Base-by-base conservation (phyloP, 2,113 vertebrate genomes). In the Neodontobutis hainanensis region DNA sequence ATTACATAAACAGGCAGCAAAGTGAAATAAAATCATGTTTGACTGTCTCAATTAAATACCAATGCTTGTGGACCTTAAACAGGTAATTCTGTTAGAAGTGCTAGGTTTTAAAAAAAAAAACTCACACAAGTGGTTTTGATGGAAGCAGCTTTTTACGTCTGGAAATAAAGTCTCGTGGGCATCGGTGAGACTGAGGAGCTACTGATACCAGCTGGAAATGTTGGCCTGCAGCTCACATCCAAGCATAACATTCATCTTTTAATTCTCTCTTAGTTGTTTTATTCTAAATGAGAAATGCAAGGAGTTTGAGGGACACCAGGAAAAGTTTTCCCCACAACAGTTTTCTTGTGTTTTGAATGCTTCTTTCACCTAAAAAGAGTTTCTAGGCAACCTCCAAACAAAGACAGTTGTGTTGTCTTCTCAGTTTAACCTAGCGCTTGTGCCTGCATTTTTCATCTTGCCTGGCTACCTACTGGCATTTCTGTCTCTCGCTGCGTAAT, bases 331-430 rank as follows among this genome's bases (percentile, higher is more conserved):
- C 35, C 50, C 58, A 43, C 8, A 32, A 55, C 11, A n/a, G 60
- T 68, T 51, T 68, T 73, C 77, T 59, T 52, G 65, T 35, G 15
- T 80, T 79, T 76, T 52, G 65, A 61, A 72, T 52, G 50, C 27
- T 75, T 12, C 43, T 42, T 68, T 77, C 43, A 42, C 45, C 40
- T 38, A 59, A 62, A 59, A 44, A 74, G 14, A 35, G 80, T 81
- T 80, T 64, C 84, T 60, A 72, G 38, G 84, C 58, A 83, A 84
- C 81, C 59, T 10, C 42, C 72, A 82, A 84, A 81, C 77, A 70
- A 66, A 68, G n/a, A 35, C 19, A 56, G 16, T 75, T 43, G 16
- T 70, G 43, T 56, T 61, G 70, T 70, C 27, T 65, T 62, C 27
- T 58, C 53, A 61, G 51, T 65, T 74, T 65, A 61, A 81, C 59